Evolutionary conservation across 2,888 invertebrate genomes (phyloP), one percentile per base, ranked within the genome.

Genomic region (Drosophila villosipedis): DNA sequence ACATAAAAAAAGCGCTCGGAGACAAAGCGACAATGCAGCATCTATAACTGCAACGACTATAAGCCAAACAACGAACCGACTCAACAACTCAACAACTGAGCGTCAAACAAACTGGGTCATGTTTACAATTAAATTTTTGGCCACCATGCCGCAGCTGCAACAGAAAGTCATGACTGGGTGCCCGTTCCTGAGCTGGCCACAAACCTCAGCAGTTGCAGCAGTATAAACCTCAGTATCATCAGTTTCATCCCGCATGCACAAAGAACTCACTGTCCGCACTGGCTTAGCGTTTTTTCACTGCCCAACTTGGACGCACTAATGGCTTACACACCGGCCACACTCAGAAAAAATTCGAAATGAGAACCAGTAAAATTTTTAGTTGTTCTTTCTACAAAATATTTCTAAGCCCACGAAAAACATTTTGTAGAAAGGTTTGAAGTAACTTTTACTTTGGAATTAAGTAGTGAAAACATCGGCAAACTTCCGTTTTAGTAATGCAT

Each of bases 71-170:
- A 22, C 58, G 22, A 47, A 16, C 47, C 47, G 16, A 25, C 25
- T 25, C 16, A 14, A 22, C 22, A 14, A 43, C 43, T n/a, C 41
- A 7, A 37, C 19, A 16, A 37, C 61, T 33, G 61, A 61, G 41
- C 63, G 41, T 25, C 59, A n/a, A 66, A 53, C 31, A 77, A 87
- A 82, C 80, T 87, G 77, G 87, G 87, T 87, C 88, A 87, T 87
- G 89, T 88, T 88, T 90, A 88, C 90, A 87, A 87, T 90, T 87
- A 88, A 88, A 84, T 90, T 88, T 85, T 78, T 66, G 76, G 79
- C 72, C 47, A 52, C 61, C 52, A 19, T 37, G 33, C 50, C 59
- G n/a, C 16, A 47, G 30, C 64, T 53, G 41, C 53, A 65, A 47
- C 30, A 55, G 54, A 37, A 53, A 60, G 37, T 60, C 62, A 61